A percentile compares a stretch with the other conserved stretches of the same genome.
phyloP scores from a whole-genome alignment of 2,113 vertebrate genomes.

The Bos taurus region DNA sequence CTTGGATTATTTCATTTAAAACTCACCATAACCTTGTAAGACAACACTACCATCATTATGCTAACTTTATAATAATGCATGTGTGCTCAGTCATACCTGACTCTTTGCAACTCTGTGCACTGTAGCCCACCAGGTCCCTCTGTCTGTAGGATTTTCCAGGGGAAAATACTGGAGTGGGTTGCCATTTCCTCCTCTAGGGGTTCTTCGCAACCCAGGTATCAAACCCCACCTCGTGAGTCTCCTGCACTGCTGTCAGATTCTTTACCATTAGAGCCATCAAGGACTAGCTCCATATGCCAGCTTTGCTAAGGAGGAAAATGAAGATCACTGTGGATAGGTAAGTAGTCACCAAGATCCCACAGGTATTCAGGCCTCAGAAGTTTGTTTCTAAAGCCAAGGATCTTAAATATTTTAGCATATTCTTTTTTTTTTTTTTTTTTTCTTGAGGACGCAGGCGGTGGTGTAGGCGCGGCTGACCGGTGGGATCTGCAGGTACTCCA shows the following conservation, averaged over 20 bases:
- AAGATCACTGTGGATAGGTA: not conserved
- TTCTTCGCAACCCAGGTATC: not conserved
- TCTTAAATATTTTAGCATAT: not conserved
- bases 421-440: no score
- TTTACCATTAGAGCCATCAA: not conserved
- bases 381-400: not conserved
- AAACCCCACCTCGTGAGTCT: not conserved
- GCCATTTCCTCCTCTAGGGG: not conserved
- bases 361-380: not conserved
- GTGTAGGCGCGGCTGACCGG: slow-evolving; percentile 95
- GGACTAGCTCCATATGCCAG: not conserved
- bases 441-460: slow-evolving; percentile 93
- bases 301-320: not conserved
- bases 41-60: not conserved
- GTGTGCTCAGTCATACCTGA: not conserved
- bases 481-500: slow-evolving; percentile 96
- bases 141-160: not conserved
- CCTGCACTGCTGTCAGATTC: not conserved
- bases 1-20: not conserved
- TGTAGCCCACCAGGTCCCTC: not conserved
- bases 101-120: not conserved
- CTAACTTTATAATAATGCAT: not conserved
- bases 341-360: not conserved
- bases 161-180: not conserved
- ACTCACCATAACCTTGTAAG: not conserved